These are phyloP conservation scores for Caenorhabditis zanzibari DNA, from an alignment of 2,888 invertebrate species.

Conservation along the genomic window DNA sequence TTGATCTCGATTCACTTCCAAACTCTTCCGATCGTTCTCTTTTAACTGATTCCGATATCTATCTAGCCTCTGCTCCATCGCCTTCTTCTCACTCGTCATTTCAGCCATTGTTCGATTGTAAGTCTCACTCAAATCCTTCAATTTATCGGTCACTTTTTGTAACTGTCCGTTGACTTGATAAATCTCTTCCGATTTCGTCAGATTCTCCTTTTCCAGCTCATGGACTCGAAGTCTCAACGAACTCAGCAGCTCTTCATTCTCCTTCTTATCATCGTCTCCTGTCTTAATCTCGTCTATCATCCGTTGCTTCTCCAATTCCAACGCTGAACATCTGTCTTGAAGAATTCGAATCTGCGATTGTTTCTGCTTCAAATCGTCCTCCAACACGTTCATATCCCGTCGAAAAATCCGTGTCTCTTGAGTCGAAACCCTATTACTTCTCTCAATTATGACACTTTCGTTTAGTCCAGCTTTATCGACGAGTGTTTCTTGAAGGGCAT, in stretches of 20 bases:
- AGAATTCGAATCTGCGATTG: conserved; percentile 26
- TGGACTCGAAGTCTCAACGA: background rate
- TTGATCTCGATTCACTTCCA: conserved; percentile 25
- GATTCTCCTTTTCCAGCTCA: conserved; percentile 9
- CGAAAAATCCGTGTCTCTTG: conserved; percentile 52
- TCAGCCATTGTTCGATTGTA: conserved; percentile 18
- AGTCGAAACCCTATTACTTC: conserved; percentile 49
- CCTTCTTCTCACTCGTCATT: background rate
- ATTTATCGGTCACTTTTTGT: background rate
- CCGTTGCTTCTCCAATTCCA: conserved; percentile 34
- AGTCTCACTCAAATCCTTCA: background rate
- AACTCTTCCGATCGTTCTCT: conserved; percentile 27
- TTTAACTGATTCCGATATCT: conserved; percentile 3
- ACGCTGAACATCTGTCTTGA: background rate
- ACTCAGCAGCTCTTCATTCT: conserved; percentile 6
- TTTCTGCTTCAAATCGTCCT: conserved; percentile 46
- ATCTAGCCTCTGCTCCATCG: conserved; percentile 7
- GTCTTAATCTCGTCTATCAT: background rate
- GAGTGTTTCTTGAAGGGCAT: conserved; percentile 23
- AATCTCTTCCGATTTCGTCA: conserved; percentile 8
- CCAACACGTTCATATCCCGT: conserved; percentile 37
- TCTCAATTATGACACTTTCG: conserved; percentile 56
- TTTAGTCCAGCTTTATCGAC: conserved; percentile 46
- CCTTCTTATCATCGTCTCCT: background rate
- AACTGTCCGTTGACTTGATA: conserved; percentile 10